phyloP scores from a whole-genome alignment of 2,888 invertebrate genomes.

The Laspeyria flexula region DNA sequence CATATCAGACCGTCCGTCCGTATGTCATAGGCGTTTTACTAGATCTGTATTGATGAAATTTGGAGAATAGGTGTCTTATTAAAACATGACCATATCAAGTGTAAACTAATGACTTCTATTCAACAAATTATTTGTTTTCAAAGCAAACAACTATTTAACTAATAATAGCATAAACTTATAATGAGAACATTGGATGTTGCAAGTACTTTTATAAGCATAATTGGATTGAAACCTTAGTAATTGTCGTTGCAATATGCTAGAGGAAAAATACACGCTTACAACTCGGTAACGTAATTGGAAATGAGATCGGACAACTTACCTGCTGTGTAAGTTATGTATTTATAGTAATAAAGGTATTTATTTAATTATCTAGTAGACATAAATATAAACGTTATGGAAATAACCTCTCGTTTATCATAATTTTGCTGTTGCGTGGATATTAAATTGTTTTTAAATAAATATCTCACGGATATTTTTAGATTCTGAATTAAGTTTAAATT shows the following conservation, averaged over 20 bases:
- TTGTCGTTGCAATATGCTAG: slow-evolving; percentile 29
- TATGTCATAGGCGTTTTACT: too few relatives aligned
- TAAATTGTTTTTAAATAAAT: too few relatives aligned
- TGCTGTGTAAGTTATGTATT: neutral
- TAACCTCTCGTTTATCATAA: too few relatives aligned
- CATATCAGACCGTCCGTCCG: too few relatives aligned
- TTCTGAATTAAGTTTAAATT: too few relatives aligned
- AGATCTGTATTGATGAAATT: too few relatives aligned
- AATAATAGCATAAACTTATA: slow-evolving; percentile 33
- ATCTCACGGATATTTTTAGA: too few relatives aligned
- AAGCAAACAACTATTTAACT: slow-evolving; percentile 43
- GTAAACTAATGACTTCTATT: too few relatives aligned
- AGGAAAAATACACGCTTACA: slow-evolving; percentile 23
- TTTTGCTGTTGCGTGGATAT: too few relatives aligned
- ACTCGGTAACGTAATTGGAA: neutral
- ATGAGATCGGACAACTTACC: neutral
- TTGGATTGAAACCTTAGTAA: slow-evolving; percentile 55
- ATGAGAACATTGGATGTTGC: slow-evolving; percentile 30
- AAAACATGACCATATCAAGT: too few relatives aligned
- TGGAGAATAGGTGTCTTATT: too few relatives aligned
- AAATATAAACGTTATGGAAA: neutral
- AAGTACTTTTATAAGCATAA: slow-evolving; percentile 47
- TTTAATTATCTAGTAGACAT: neutral
- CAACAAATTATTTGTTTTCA: too few relatives aligned
- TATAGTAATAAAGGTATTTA: neutral